A percentile compares a stretch with the other conserved stretches of the same genome.
phyloP scores from a whole-genome alignment of 2,113 vertebrate genomes.

The human region DNA sequence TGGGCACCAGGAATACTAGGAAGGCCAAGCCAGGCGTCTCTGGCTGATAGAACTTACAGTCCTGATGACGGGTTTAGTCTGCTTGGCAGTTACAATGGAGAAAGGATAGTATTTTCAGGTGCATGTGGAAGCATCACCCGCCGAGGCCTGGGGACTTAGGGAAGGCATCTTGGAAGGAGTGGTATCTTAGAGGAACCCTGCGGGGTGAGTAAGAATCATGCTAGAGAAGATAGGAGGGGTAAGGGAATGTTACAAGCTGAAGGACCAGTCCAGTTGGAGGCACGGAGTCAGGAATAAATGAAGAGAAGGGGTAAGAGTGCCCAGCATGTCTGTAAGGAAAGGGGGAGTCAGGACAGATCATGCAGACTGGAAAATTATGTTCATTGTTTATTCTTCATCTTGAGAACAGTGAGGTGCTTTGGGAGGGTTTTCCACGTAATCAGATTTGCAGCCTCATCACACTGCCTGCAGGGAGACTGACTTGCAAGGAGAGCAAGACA shows the following conservation, averaged over 20 bases:
- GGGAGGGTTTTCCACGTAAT: not conserved
- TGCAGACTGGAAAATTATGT: not conserved
- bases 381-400: not conserved
- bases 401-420: not conserved
- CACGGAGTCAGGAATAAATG: no score
- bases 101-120: not conserved
- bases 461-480: not conserved
- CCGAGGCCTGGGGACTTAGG: not conserved
- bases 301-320: not conserved
- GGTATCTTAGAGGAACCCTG: not conserved
- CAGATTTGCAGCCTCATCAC: not conserved
- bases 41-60: not conserved
- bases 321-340: not conserved
- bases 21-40: not conserved
- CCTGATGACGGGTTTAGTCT: no score
- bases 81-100: not conserved
- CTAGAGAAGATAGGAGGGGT: not conserved
- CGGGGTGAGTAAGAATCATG: not conserved
- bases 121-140: accelerated
- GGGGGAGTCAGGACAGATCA: accelerated
- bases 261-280: not conserved
- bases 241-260: not conserved
- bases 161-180: not conserved
- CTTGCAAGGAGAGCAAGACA: not conserved
- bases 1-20: not conserved